Percentiles rank a stretch among this genome's conserved stretches.
Evolutionary conservation across 2,797 vertebrate species (phyloP).

Genomic region (Xiphophorus birchmanni): DNA sequence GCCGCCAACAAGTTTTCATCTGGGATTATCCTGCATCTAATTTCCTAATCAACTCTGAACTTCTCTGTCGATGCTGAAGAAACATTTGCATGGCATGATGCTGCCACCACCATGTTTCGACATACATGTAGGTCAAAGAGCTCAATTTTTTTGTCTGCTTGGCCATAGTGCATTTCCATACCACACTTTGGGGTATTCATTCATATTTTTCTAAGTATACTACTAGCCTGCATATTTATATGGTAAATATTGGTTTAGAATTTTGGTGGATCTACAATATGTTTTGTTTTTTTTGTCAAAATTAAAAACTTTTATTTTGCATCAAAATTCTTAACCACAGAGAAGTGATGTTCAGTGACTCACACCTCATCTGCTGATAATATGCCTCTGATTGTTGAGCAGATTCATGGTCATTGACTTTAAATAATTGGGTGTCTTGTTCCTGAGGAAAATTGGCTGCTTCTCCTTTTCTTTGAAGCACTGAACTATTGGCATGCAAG

Average conservation of each 20-base stretch:
- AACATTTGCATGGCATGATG: not conserved
- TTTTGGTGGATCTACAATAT: not conserved
- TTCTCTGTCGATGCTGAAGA: not conserved
- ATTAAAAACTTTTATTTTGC: not conserved
- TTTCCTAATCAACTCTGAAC: not conserved
- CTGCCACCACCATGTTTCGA: not conserved
- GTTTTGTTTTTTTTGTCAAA: not conserved
- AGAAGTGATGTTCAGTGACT: not conserved
- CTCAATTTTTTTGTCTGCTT: not conserved
- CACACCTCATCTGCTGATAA: not conserved
- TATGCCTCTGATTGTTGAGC: not conserved
- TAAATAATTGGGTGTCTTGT: slow-evolving; percentile 1
- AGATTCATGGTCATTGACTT: not conserved
- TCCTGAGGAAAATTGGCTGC: not conserved
- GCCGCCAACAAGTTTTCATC: not conserved
- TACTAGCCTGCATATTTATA: not conserved
- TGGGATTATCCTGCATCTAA: not conserved
- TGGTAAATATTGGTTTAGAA: not conserved
- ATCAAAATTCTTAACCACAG: not conserved
- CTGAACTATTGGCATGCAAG: not conserved
- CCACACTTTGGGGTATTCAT: not conserved
- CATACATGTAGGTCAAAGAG: not conserved
- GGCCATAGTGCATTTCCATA: not conserved
- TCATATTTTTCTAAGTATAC: not conserved
- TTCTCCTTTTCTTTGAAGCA: not conserved